Conservation (phyloP, 2,113 vertebrate genomes). For the Hiodon alosoides region DNA sequence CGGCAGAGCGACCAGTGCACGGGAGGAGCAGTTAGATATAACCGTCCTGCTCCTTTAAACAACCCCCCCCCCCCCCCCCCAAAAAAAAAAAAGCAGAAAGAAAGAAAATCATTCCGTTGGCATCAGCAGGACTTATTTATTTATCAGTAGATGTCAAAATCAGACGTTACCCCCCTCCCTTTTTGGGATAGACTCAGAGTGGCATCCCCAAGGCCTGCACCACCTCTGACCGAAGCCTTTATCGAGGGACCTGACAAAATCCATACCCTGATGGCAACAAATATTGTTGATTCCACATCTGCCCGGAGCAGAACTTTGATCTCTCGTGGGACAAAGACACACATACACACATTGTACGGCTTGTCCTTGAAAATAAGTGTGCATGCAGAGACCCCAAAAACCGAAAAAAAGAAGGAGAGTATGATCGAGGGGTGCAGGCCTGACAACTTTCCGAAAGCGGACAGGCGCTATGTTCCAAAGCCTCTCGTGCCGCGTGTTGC, state of each 20-base stretch:
- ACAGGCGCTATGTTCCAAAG: too few species aligned
- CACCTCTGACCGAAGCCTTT: constrained; percentile 32
- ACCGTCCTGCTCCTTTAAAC: too few species aligned
- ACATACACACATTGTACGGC: not conserved
- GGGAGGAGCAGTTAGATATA: too few species aligned
- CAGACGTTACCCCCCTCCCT: constrained; percentile 13
- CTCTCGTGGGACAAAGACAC: constrained; percentile 20
- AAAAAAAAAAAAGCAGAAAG: too few species aligned
- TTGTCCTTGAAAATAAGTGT: constrained; percentile 7
- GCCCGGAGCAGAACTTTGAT: constrained; percentile 31
- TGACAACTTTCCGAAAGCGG: not conserved
- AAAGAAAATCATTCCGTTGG: constrained; percentile 28
- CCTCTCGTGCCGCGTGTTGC: too few species aligned
- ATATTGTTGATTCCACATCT: constrained; percentile 49
- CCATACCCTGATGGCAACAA: constrained; percentile 34
- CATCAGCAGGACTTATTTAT: constrained; percentile 29
- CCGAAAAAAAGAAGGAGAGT: not conserved
- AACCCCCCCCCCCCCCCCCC: too few species aligned
- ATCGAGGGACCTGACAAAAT: not conserved
- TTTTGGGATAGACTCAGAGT: too few species aligned
- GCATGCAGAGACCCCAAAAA: not conserved
- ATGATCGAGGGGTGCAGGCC: not conserved
- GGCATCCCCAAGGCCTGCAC: too few species aligned
- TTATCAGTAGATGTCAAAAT: not conserved
- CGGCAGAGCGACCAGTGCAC: too few species aligned